Base-by-base conservation (phyloP, 2,113 vertebrate species). In the Urocolius indicus region DNA sequence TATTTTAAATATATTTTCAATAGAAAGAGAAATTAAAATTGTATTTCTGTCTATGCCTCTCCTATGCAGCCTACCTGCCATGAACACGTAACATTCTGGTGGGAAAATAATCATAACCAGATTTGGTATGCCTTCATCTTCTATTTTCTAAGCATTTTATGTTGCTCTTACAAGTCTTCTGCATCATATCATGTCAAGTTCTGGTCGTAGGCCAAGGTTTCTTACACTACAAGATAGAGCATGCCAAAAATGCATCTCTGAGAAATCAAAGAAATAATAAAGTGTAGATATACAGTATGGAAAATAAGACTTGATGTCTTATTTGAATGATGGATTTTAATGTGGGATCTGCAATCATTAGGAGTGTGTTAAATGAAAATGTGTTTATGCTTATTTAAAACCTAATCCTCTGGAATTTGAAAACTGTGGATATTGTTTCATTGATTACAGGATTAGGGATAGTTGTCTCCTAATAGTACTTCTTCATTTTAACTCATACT, bases 111-210 rank as follows among this genome's bases (percentile, higher is more conserved):
- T 90, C 59, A 57, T 90, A 90, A 91, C 54, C 95, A 95, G 92
- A 74, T 83, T 51, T 92, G 79, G 92, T 83, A 93, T 96, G 92
- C 94, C 94, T 96, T 96, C 79, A 77, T 96, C 90, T 94, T 96
- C 46, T 43, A 73, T 95, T 96, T 95, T 94, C 63, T 66, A 73
- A 91, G 75, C 49, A 83, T 95, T 94, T 94, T 91, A 75, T 94
- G 36, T 66, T 58, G 41, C 41, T 91, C 62, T 87, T 93, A 45
- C 29, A 84, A 76, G 41, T 79, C 36, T 86, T 86, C 65, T 95
- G 77, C 77, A 89, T 76, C 0, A 0, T 82, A 59, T 84, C 61
- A 80, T 86, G 86, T 89, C 86, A 69, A 43, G 36, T 93, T 73
- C 58, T 92, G 67, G 71, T 94, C 75, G 90, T 12, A 88, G 75